Evolutionary conservation across 2,113 vertebrate species (phyloP), one percentile per base, ranked within the genome.

Genomic region (Cervus canadensis): DNA sequence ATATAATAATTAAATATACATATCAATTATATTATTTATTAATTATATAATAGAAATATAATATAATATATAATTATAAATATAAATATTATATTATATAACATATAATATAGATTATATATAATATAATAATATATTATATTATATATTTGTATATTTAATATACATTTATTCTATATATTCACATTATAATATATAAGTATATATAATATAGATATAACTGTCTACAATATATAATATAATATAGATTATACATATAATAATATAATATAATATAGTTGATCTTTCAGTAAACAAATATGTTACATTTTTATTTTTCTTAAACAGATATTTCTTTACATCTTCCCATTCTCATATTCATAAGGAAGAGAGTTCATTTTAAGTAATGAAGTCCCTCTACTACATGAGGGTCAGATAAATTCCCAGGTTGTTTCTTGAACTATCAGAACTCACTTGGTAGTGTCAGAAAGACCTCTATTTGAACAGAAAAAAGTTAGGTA

Each of bases 291-390:
- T 95, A 48, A 56, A 71, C 28, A 91, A 87, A 59, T 28, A 28
- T 95, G 40, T n/a, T 94, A 45, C 4, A 67, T 83, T 84, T 82
- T 84, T 84, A 48, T 78, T 33, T 52, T 60, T 83, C 50, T 84
- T 78, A 40, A 86, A 87, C 6, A 87, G 25, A 5, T 82, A 5
- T 86, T 97, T 92, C 19, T 85, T 76, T 59, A 62, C 19, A 76
- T 85, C 25, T 88, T 97, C 36, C 25, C 19, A 76, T 85, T 96
- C 40, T 96, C 96, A 84, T 71, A 87, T 74, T 95, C 30, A 43
- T 81, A 50, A 90, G 7, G 12, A 96, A 71, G n/a, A 71, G n/a
- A 71, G 19, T 71, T 36, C 64, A 52, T 71, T 26, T 21, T 76
- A 76, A 95, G 10, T 94, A 36, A 71, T 71, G n/a, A 21, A 36